A percentile compares a stretch with the other conserved stretches of the same genome.
Evolutionary conservation across 2,113 vertebrate species (phyloP).

Genomic region (Spilogale gracilis): DNA sequence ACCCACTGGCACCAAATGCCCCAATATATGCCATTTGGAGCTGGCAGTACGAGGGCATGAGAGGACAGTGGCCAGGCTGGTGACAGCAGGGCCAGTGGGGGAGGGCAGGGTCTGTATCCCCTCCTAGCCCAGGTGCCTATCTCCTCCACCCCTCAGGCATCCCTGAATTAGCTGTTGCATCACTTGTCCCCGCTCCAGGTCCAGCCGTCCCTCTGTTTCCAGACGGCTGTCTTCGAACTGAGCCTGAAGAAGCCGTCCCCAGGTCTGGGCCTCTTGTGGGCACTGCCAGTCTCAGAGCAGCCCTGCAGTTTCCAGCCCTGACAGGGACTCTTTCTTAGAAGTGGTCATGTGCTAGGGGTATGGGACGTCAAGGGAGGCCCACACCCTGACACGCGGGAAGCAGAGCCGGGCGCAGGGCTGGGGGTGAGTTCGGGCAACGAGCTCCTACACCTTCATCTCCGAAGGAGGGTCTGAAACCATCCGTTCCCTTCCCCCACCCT

Average conservation of each 20-base stretch:
- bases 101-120: not conserved
- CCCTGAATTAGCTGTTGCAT: not conserved
- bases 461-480: not conserved
- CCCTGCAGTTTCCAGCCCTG: constrained; percentile 68
- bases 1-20: not conserved
- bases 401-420: not conserved
- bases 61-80: not conserved
- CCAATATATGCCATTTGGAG: not conserved
- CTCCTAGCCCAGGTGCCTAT: not conserved
- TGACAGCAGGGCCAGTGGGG: not conserved
- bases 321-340: constrained; percentile 80
- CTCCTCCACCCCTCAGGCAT: not conserved
- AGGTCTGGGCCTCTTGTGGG: constrained; percentile 74
- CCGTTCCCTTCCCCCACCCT: not conserved
- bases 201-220: not conserved
- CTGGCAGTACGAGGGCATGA: not conserved
- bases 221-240: constrained; percentile 16
- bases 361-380: constrained; percentile 55
- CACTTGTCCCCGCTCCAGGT: not conserved
- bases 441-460: constrained; percentile 14
- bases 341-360: constrained; percentile 65
- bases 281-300: constrained; percentile 69
- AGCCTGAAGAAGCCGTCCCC: constrained; percentile 60
- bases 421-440: constrained; percentile 9
- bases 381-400: not conserved